Conservation (phyloP, 2,888 invertebrate species). For the Cryptus viduatorius region DNA sequence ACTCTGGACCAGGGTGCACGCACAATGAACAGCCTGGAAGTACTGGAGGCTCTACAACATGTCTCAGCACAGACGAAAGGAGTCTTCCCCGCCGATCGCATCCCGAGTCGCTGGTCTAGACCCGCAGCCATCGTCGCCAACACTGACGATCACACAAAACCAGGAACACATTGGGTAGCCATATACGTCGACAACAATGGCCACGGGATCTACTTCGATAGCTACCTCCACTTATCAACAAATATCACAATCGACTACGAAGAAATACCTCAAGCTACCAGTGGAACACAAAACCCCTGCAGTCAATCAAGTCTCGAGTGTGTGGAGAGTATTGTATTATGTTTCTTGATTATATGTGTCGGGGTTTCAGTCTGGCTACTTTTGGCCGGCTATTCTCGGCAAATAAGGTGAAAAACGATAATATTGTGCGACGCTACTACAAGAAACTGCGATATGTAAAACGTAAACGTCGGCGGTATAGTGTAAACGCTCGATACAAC, state of each 20-base stretch:
- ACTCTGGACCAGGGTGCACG: neutral
- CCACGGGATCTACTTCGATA: too few species aligned
- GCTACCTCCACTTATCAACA: too few species aligned
- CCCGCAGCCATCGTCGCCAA: constrained; percentile 53
- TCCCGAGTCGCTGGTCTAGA: constrained; percentile 50
- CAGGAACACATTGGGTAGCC: constrained; percentile 62
- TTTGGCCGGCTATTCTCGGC: neutral
- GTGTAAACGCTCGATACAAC: neutral
- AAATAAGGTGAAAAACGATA: constrained; percentile 14
- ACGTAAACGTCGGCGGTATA: neutral
- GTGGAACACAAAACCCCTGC: too few species aligned
- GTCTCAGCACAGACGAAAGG: constrained; percentile 20
- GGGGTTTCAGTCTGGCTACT: neutral
- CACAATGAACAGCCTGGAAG: constrained; percentile 23
- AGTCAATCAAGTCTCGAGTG: too few species aligned
- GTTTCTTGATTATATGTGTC: constrained; percentile 37
- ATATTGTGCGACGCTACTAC: neutral
- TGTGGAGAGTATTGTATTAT: constrained; percentile 31
- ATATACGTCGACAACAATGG: constrained; percentile 40
- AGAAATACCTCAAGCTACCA: too few species aligned
- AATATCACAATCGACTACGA: too few species aligned
- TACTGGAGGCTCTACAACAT: neutral
- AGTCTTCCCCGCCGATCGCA: constrained; percentile 39
- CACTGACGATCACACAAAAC: constrained; percentile 62
- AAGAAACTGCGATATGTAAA: neutral